Evolutionary conservation across 2,888 invertebrate species (phyloP), one percentile per base, ranked within the genome.

Genomic region (Thysanoteuthis rhombus): DNA sequence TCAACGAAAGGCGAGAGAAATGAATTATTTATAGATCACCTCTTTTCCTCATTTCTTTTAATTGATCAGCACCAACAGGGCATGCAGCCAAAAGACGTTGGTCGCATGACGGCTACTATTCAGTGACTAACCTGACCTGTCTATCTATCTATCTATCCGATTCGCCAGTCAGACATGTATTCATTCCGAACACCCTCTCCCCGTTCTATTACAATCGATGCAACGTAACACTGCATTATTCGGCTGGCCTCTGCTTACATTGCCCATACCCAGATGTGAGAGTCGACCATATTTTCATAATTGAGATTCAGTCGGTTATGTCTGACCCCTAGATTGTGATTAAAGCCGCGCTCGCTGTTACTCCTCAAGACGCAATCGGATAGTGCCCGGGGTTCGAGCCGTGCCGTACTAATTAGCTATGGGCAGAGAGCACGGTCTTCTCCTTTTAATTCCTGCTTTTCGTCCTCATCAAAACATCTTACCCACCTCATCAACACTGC

Each of bases 201-300:
- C n/a, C 75, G 12, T 36, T 8, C 75, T 36, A 16, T 75, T 75
- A 75, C n/a, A 36, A 75, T 75, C 75, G 16, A 75, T 36, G 36
- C 75, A 75, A 75, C 75, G 75, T 75, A 75, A 75, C 75, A 75
- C 75, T 75, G 75, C n/a, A 75, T 75, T 75, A 75, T 75, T n/a
- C n/a, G 75, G n/a, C 75, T 75, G 75, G 75, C n/a, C 75, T 75
- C n/a, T 36, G 75, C n/a, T 75, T 36, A 75, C 36, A 75, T 16
- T 36, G 25, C 25, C 52, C 52, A 52, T 52, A 52, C 52, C 52
- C 52, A 52, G 52, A 52, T 52, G 75, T 75, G 75, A 75, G 75
- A 75, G 75, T 75, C 75, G 75, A n/a, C 75, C 75, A 75, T 75
- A 75, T 75, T 75, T 75, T 75, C 75, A 75, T 75, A 75, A 75